Conservation (phyloP, 2,797 vertebrate species). For the Mionectes olivaceus region DNA sequence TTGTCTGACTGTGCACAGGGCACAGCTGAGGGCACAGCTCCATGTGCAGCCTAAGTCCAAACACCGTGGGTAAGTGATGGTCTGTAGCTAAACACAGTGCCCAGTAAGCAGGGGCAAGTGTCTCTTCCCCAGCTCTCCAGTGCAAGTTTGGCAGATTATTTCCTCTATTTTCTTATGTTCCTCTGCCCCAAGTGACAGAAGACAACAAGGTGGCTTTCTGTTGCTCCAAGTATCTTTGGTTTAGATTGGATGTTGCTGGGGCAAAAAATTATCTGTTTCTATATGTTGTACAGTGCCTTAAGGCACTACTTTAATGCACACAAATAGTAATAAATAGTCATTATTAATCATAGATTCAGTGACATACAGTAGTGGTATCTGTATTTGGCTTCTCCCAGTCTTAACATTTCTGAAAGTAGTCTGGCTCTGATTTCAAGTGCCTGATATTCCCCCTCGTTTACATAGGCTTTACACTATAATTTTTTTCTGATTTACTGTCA, state of each 20-base stretch:
- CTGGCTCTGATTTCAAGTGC: neutral
- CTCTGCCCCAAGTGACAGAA: neutral
- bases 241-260: neutral
- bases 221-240: neutral
- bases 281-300: neutral
- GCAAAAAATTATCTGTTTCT: neutral
- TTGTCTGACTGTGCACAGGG: rapidly evolving
- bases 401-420: neutral
- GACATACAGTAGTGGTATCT: neutral
- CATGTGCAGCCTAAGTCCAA: rapidly evolving
- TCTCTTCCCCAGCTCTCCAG: neutral
- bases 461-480: neutral
- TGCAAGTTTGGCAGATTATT: neutral
- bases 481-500: neutral
- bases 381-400: neutral
- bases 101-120: neutral
- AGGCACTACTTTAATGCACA: neutral
- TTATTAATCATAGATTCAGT: neutral
- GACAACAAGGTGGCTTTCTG: neutral
- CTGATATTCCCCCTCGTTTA: neutral
- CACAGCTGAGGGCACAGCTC: rapidly evolving
- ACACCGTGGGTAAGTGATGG: rapidly evolving
- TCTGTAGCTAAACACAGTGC: neutral
- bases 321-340: neutral
- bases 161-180: neutral